Conservation (phyloP, 2,888 invertebrate species). For the Electrophaes corylata region DNA sequence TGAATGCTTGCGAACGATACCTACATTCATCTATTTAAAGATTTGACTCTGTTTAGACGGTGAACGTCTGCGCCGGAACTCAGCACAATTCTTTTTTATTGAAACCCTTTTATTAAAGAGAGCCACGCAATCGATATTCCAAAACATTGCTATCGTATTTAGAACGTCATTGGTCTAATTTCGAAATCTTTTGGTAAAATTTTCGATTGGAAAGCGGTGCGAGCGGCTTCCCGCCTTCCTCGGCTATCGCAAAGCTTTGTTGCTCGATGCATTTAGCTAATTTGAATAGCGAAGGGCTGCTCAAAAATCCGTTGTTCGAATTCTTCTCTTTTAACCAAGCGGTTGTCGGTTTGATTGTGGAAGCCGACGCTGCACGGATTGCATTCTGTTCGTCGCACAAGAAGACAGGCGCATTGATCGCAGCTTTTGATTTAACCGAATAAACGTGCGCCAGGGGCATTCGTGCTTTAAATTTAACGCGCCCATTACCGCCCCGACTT, state of each 20-base stretch:
- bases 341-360: conserved; percentile 72
- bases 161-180: conserved; percentile 47
- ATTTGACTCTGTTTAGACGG: conserved; percentile 69
- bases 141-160: conserved; percentile 44
- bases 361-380: conserved; percentile 66
- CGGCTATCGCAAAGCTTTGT: conserved; percentile 80
- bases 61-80: conserved; percentile 72
- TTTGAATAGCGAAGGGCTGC: conserved; percentile 78
- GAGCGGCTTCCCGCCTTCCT: conserved; percentile 63
- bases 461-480: conserved; percentile 58
- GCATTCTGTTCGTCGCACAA: conserved; percentile 74
- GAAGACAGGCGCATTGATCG: conserved; percentile 70
- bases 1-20: conserved; percentile 79
- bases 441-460: conserved; percentile 48
- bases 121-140: conserved; percentile 49
- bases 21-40: conserved; percentile 80
- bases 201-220: conserved; percentile 57
- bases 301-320: conserved; percentile 80
- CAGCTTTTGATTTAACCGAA: conserved; percentile 66
- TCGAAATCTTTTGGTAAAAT: conserved; percentile 58
- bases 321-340: conserved; percentile 74
- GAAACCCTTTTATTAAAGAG: conserved; percentile 49
- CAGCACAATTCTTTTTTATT: conserved; percentile 63
- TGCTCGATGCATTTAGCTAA: conserved; percentile 80
- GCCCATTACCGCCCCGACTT: conserved; percentile 52